Base-by-base conservation (phyloP, 35 echinoderm and acorn worm genomes). In the Chiridota heheva region DNA sequence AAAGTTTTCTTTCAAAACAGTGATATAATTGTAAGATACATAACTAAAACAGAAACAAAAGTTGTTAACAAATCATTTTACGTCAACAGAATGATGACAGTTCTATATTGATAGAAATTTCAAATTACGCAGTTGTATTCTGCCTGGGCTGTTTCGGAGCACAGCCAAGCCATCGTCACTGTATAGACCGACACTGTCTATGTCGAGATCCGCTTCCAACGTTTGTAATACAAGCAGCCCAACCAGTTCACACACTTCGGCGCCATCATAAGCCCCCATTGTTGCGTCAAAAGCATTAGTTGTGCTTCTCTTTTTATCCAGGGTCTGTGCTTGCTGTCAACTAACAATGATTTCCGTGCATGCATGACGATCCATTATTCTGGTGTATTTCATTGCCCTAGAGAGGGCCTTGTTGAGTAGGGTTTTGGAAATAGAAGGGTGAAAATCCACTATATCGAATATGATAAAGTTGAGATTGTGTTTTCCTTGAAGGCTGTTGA, bases 401-500 rank as follows among this genome's bases (percentile, higher is more conserved):
- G 4, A 7, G 24, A 77, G 73, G 7, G 49, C 33, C 8, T 77
- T 47, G 24, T 12, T 59, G 3, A 77, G 73, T 26, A 77, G 47
- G 31, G 53, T 31, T 10, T 77, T 12, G 27, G 7, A 18, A 31
- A 77, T 77, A 4, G 73, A 77, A 5, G 76, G 76, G 56, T 80
- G 63, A 29, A 61, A 60, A 35, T 78, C 53, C 6, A 80, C 55
- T 24, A 80, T 63, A 51, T 80, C 76, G 37, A 80, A 80, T 2
- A 80, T 22, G 3, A 80, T 20, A 43, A 80, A 80, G 3, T 1
- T 35, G 29, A 34, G 53, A 15, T 33, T 5, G 1, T 4, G 7
- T 80, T 63, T 61, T 15, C 40, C 53, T 7, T 80, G 53, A 1
- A 60, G 76, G 13, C 22, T 41, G 30, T 61, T 40, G 26, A 80